Conservation (phyloP, 2,888 invertebrate species). For the Rotaria sp. region DNA sequence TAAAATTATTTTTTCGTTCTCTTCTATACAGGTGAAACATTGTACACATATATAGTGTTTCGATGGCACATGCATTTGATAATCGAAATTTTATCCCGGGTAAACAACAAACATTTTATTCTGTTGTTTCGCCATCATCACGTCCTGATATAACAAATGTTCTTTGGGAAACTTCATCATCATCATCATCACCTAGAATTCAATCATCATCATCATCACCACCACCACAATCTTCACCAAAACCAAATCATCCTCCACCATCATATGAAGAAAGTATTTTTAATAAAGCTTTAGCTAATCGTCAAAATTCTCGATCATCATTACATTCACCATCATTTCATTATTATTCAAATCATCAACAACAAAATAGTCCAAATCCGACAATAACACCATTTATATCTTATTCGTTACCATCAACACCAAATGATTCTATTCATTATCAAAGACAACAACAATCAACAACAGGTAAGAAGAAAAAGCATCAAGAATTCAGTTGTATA, state of each 20-base stretch:
- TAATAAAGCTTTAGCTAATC: constrained; percentile 15
- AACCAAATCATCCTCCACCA: constrained; percentile 26
- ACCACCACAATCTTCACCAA: background rate
- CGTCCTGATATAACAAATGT: constrained; percentile 11
- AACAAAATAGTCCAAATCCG: background rate
- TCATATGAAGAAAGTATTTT: constrained; percentile 18
- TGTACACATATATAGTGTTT: background rate
- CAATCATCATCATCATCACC: background rate
- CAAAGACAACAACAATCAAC: background rate
- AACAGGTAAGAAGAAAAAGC: background rate
- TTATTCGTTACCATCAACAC: background rate
- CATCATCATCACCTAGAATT: background rate
- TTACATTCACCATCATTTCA: background rate
- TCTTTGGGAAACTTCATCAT: background rate
- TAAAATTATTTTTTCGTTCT: background rate
- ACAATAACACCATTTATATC: background rate
- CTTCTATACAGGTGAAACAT: background rate
- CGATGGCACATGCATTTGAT: background rate
- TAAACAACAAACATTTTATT: constrained; percentile 25
- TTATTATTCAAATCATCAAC: background rate
- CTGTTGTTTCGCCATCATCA: background rate
- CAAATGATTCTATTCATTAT: background rate
- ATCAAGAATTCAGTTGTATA: no score
- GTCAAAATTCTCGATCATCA: background rate
- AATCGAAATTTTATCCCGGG: constrained; percentile 14